Base-by-base conservation (phyloP, 2,797 vertebrate species). In the Enteromius afrohamiltoni region DNA sequence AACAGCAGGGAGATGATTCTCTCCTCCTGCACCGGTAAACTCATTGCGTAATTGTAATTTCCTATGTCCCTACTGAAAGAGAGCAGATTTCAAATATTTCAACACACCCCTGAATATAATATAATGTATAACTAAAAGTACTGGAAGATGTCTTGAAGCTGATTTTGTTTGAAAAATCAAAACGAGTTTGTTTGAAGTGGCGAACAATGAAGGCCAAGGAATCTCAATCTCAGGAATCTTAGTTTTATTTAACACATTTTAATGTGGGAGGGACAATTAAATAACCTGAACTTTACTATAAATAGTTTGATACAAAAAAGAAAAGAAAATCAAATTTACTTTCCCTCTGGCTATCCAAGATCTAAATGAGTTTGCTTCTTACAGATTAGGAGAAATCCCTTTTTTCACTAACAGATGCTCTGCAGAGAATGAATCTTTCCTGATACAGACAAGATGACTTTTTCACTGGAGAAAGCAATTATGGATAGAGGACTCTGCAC, bases 11-110 rank as follows among this genome's bases (percentile, higher is more conserved):
- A 67, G 45, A 71, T 76, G 45, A 62, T 45, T 37, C 34, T 71
- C 8, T 13, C 77, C 78, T 73, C 67, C n/a, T 29, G 17, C 58
- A 55, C 37, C 55, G 64, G 85, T 89, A 90, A 92, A 91, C 89
- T 88, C 68, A 71, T 29, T 16, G 74, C 3, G 31, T 34, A 47
- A 78, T 82, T 84, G 79, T 85, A 71, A 85, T 69, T 85, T 81
- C 17, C 74, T 68, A 37, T 82, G 64, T 51, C 42, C 37, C 40
- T 19, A 17, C 23, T 45, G 34, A 70, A 58, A 23, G 6, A 70
- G 23, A 26, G 23, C 68, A 62, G 53, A 10, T 71, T 8, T 47
- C 10, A 29, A 19, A 53, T 21, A 26, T 47, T 37, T 47, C 7
- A 29, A 49, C 16, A 29, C 69, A 71, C 23, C 68, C 1, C 53